Percentiles rank a stretch among this genome's conserved stretches.
These are phyloP conservation scores for Leptopilina clavipes DNA, from an alignment of 1,140 invertebrate genomes.

Conservation along the genomic window DNA sequence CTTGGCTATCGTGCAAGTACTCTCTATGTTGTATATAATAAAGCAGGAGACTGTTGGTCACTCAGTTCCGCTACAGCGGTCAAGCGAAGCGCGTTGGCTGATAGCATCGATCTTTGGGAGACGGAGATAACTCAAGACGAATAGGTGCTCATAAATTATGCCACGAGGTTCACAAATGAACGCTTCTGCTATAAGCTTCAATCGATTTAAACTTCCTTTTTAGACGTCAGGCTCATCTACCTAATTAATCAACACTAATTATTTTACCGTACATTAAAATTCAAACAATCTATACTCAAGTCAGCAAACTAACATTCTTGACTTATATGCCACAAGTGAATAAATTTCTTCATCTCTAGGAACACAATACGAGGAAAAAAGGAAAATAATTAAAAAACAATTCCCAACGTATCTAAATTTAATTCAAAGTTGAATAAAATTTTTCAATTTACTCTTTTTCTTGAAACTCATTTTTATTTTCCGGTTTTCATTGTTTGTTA, in stretches of 20 bases:
- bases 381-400: too few species aligned
- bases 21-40: not conserved
- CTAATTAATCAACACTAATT: not conserved
- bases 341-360: too few species aligned
- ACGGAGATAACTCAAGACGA: conserved; percentile 16
- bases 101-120: conserved; percentile 23
- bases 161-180: conserved; percentile 6
- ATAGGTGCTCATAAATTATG: conserved; percentile 23
- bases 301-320: too few species aligned
- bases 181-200: not conserved
- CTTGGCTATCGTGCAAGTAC: not conserved
- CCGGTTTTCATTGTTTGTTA: too few species aligned
- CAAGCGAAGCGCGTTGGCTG: conserved; percentile 18
- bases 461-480: too few species aligned
- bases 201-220: conserved; percentile 9
- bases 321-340: too few species aligned
- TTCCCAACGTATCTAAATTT: too few species aligned
- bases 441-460: too few species aligned
- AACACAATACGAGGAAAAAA: too few species aligned
- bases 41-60: not conserved
- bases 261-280: not conserved
- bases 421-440: too few species aligned
- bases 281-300: not conserved
- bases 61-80: conserved; percentile 30
- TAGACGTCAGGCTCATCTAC: not conserved